Base-by-base conservation (phyloP, 1,140 invertebrate species). In the Odontomachus brunneus region DNA sequence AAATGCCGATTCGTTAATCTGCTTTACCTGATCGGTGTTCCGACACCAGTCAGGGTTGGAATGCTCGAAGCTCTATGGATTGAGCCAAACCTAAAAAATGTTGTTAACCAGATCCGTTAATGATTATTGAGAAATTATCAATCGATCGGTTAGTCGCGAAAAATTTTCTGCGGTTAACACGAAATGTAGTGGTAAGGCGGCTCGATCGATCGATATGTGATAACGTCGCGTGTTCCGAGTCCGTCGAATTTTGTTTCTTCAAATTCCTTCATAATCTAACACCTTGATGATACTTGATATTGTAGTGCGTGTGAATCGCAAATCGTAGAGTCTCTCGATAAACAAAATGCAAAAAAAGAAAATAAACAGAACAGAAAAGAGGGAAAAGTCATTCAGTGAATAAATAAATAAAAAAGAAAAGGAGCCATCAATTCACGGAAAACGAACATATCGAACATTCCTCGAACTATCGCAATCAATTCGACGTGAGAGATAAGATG, bases 31-130 rank as follows among this genome's bases (percentile, higher is more conserved):
- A 95, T 95, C 94, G 96, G 94, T 93, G 96, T 95, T 94, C 96
- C 96, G 92, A 96, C 95, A 94, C 95, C 95, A 94, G 96, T 95
- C 95, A 97, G 95, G 92, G 97, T 97, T 94, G 97, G 97, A 95
- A 98, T 97, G 95, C 97, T 97, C 92, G 97, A 97, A 90, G 97
- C 97, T 96, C 97, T 96, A 95, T 97, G 96, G 95, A 98, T 97
- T 94, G 96, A 96, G 90, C 94, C 93, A 89, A 92, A 91, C 93
- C 94, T 95, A 94, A 91, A 94, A 93, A 89, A 89, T 86, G 88
- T 92, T 91, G 83, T 89, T 85, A 89, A 88, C 80, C 76, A 84
- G 65, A 80, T 83, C 71, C 83, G 86, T 91, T 88, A 91, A 88
- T 83, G 55, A 81, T 90, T 86, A 76, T 81, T 78, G 73, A 88